phyloP scores from a whole-genome alignment of 2,797 vertebrate species.

The Knipowitschia caucasica region DNA sequence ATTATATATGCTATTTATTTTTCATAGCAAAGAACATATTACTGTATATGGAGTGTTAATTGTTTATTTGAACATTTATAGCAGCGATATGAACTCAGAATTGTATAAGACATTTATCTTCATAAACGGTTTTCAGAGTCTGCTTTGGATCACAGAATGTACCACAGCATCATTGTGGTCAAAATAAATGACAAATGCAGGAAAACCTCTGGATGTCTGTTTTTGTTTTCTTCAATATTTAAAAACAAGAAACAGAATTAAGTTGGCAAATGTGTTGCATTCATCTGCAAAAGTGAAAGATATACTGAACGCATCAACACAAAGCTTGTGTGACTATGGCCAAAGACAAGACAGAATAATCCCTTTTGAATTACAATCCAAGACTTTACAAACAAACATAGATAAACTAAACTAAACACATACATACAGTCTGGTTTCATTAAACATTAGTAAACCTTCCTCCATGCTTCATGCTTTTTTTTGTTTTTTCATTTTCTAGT shows the following conservation, averaged over 20 bases:
- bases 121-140: constrained; percentile 53
- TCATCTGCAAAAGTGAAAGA: too few species aligned
- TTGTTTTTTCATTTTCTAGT: too few species aligned
- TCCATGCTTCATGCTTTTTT: too few species aligned
- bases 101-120: constrained; percentile 46
- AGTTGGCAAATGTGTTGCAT: background rate
- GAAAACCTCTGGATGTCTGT: constrained; percentile 37
- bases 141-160: constrained; percentile 60
- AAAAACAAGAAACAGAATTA: background rate
- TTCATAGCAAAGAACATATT: constrained; percentile 89
- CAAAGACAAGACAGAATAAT: background rate
- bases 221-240: constrained; percentile 30
- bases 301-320: background rate
- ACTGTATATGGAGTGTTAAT: constrained; percentile 57
- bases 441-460: too few species aligned
- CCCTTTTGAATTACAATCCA: background rate
- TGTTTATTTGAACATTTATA: constrained; percentile 53
- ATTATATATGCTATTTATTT: constrained; percentile 84
- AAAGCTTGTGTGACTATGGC: background rate
- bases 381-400: background rate
- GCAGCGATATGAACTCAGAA: constrained; percentile 20
- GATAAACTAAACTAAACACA: too few species aligned
- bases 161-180: constrained; percentile 62
- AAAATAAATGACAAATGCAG: constrained; percentile 63
- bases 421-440: too few species aligned